Percentiles rank a stretch among this genome's conserved stretches.
phyloP scores from a whole-genome alignment of 2,797 vertebrate genomes.

The Ctenopoma kingsleyae region DNA sequence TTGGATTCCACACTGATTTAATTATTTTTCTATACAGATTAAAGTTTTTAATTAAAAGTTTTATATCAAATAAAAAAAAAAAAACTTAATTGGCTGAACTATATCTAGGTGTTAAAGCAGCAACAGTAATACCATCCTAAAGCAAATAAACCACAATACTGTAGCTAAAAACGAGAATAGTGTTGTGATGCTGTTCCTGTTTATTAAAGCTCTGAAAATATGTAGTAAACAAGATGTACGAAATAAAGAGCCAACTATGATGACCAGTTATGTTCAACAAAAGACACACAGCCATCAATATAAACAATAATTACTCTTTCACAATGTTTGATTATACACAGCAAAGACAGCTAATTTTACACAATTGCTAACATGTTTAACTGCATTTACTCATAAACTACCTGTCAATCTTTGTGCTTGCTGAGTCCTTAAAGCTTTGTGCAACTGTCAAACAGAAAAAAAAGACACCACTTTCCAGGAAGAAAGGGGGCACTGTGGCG shows the following conservation, averaged over 20 bases:
- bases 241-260: constrained; percentile 30
- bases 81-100: constrained; percentile 51
- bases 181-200: neutral
- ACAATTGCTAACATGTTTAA: constrained; percentile 31
- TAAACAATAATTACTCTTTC: constrained; percentile 64
- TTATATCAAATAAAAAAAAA: constrained; percentile 45
- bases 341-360: constrained; percentile 38
- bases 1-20: constrained; percentile 26
- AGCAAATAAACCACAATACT: constrained; percentile 15
- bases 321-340: constrained; percentile 30
- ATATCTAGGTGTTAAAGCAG: constrained; percentile 28
- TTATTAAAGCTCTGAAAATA: constrained; percentile 9
- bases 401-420: constrained; percentile 47
- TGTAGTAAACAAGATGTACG: constrained; percentile 10
- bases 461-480: constrained; percentile 53
- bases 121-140: constrained; percentile 21
- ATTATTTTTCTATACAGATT: constrained; percentile 26
- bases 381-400: constrained; percentile 52
- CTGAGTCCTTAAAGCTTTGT: constrained; percentile 54
- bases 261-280: constrained; percentile 24
- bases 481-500: constrained; percentile 44
- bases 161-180: neutral
- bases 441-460: constrained; percentile 52
- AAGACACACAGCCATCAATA: constrained; percentile 29
- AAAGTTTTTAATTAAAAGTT: constrained; percentile 53